Evolutionary conservation across 92 coral and sea anemone genomes (phyloP).

Genomic region (Anthopleura xanthogrammica): DNA sequence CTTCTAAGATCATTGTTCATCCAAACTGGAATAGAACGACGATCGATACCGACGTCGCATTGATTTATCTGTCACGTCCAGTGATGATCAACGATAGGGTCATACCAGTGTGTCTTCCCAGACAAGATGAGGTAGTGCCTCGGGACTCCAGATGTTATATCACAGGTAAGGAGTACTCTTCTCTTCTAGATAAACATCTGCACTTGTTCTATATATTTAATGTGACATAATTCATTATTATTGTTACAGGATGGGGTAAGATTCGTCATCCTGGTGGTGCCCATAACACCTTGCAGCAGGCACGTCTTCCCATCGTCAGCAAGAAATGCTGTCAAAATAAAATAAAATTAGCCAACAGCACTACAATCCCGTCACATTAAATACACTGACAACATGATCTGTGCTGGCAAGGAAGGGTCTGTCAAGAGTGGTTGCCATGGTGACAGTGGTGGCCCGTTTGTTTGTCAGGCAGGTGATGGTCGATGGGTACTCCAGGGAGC

Average conservation of each 20-base stretch:
- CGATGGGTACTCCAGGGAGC: constrained; percentile 78
- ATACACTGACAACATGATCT: constrained; percentile 64
- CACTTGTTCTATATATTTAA: neutral
- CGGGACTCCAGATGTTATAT: constrained; percentile 59
- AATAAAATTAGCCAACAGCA: constrained; percentile 1
- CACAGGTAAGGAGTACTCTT: constrained; percentile 46
- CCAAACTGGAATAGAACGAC: constrained; percentile 42
- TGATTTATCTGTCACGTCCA: constrained; percentile 53
- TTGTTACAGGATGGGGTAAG: constrained; percentile 68
- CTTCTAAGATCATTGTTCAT: constrained; percentile 37
- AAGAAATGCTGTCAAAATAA: constrained; percentile 15
- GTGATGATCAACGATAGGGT: constrained; percentile 44
- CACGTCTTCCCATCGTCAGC: constrained; percentile 49
- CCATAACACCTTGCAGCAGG: constrained; percentile 49
- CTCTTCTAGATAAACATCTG: too few relatives aligned
- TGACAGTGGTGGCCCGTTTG: constrained; percentile 87
- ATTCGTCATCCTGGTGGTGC: constrained; percentile 57
- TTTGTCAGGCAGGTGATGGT: constrained; percentile 56
- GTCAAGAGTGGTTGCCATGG: constrained; percentile 81
- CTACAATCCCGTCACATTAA: neutral
- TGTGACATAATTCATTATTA: neutral
- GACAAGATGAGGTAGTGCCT: constrained; percentile 46
- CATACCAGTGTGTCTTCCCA: constrained; percentile 64
- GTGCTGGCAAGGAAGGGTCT: constrained; percentile 67
- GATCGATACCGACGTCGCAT: constrained; percentile 65